These are phyloP conservation scores for Edolisoma coerulescens DNA, from an alignment of 2,113 vertebrate genomes.

Conservation along the genomic window DNA sequence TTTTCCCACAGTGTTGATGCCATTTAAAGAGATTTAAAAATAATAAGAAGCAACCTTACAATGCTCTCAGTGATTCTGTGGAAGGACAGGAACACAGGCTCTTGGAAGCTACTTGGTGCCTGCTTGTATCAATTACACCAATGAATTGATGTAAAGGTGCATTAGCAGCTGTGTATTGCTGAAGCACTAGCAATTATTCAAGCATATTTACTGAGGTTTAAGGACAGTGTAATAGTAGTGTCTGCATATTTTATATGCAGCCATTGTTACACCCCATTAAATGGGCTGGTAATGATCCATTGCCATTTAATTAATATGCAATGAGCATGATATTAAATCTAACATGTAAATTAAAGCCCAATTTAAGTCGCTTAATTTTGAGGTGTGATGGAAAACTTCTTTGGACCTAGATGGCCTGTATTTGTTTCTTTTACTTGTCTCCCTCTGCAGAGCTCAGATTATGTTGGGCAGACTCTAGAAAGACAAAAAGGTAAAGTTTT, in stretches of 20 bases:
- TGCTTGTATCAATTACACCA: slow-evolving; percentile 2
- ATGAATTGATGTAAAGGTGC: slow-evolving; percentile 21
- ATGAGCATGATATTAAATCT: slow-evolving; percentile 70
- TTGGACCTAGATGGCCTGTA: not conserved
- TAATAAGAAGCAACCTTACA: not conserved
- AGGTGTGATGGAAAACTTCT: slow-evolving; percentile 66
- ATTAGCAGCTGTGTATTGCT: slow-evolving; percentile 32
- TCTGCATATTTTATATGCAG: slow-evolving; percentile 68
- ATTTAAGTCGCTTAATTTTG: slow-evolving; percentile 70
- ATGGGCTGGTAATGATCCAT: slow-evolving; percentile 68
- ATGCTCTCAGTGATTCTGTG: not conserved
- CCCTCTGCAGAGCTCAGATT: not conserved
- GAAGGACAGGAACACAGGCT: not conserved
- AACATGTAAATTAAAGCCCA: slow-evolving; percentile 72
- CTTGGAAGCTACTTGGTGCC: not conserved
- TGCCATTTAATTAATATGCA: slow-evolving; percentile 74
- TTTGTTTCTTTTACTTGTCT: slow-evolving; percentile 7
- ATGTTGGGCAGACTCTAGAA: not conserved
- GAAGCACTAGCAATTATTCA: slow-evolving; percentile 67
- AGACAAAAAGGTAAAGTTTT: not conserved
- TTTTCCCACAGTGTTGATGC: not conserved
- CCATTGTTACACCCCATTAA: slow-evolving; percentile 72
- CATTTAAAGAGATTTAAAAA: not conserved
- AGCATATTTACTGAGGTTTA: slow-evolving; percentile 72
- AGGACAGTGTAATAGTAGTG: slow-evolving; percentile 62